phyloP scores from a whole-genome alignment of 2,888 invertebrate species.

The Octonoba sinensis region DNA sequence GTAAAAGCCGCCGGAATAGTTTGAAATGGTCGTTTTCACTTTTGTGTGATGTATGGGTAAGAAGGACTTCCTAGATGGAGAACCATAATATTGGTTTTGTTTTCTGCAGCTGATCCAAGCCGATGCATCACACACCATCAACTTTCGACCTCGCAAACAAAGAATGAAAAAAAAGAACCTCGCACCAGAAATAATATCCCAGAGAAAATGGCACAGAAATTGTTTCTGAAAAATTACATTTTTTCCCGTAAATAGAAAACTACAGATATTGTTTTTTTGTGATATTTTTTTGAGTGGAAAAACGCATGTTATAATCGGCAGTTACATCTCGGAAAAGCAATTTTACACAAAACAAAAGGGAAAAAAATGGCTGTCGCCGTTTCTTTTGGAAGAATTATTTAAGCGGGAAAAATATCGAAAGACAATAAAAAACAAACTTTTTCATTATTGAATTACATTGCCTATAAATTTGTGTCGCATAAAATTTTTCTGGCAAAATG shows the following conservation, averaged over 20 bases:
- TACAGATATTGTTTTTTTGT: slow-evolving; percentile 15
- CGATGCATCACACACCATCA: slow-evolving; percentile 49
- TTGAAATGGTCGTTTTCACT: slow-evolving; percentile 54
- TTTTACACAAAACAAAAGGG: slow-evolving; percentile 17
- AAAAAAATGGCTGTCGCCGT: slow-evolving; percentile 22
- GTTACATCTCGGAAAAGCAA: slow-evolving; percentile 36
- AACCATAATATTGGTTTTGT: slow-evolving; percentile 62
- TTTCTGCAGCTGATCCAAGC: slow-evolving; percentile 60
- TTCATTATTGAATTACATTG: slow-evolving; percentile 20
- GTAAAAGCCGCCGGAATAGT: slow-evolving; percentile 26
- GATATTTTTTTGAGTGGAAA: slow-evolving; percentile 15
- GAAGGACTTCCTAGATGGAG: slow-evolving; percentile 44
- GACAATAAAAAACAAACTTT: slow-evolving; percentile 8
- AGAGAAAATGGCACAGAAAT: slow-evolving; percentile 26
- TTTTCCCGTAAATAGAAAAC: slow-evolving; percentile 38
- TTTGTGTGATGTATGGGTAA: slow-evolving; percentile 50
- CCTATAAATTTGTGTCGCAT: background rate
- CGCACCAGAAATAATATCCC: slow-evolving; percentile 28
- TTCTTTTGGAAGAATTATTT: slow-evolving; percentile 12
- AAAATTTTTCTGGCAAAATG: too few relatives aligned
- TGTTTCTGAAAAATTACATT: slow-evolving; percentile 45
- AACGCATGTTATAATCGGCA: slow-evolving; percentile 38
- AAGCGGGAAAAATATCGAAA: slow-evolving; percentile 9
- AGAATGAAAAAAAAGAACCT: slow-evolving; percentile 13
- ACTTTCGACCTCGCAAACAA: slow-evolving; percentile 43